Evolutionary conservation across 1,140 invertebrate genomes (phyloP).

Genomic region (Palaemon carinicauda): DNA sequence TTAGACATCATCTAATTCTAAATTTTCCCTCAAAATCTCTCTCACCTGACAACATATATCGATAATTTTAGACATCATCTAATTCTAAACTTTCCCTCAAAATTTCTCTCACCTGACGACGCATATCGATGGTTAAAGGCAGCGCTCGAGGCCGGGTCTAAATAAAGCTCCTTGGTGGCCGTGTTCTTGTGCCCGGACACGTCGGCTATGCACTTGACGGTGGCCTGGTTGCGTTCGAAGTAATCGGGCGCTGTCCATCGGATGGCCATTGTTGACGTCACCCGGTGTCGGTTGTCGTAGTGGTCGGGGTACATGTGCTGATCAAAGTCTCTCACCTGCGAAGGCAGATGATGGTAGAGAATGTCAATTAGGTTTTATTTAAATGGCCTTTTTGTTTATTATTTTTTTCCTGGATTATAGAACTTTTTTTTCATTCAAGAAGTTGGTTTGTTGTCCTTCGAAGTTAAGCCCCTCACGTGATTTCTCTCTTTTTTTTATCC

Average conservation of each 20-base stretch:
- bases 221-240: conserved; percentile 44
- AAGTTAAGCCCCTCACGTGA: no score
- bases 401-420: no score
- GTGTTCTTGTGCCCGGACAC: conserved; percentile 34
- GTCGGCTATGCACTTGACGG: conserved; percentile 28
- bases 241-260: conserved; percentile 43
- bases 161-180: conserved; percentile 18
- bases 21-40: no score
- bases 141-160: conserved; percentile 53
- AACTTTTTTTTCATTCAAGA: no score
- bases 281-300: conserved; percentile 45
- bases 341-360: no score
- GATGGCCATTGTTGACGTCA: conserved; percentile 40
- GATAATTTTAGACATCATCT: no score
- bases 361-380: no score
- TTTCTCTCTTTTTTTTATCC: no score
- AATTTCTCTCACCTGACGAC: conserved; percentile 3
- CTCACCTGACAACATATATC: background rate
- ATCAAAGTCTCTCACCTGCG: conserved; percentile 29
- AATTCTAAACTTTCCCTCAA: no score
- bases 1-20: no score
- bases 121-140: conserved; percentile 54
- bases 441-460: no score
- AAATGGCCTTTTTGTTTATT: no score
- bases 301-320: conserved; percentile 28